Evolutionary conservation across 2,888 invertebrate genomes (phyloP).

Genomic region (Tipula lateralis): DNA sequence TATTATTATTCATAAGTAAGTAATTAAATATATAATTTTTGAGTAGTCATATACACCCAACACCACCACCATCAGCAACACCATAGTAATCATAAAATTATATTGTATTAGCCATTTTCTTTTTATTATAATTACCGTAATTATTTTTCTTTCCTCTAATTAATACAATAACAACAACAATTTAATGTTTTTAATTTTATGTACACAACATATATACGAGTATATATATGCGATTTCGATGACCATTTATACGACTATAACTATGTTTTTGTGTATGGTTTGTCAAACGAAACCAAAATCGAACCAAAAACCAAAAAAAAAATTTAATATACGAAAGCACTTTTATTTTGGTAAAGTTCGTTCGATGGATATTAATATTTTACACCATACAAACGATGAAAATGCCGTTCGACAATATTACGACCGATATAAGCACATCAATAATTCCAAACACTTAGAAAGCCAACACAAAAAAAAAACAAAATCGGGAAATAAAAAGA

Average conservation of each 20-base stretch:
- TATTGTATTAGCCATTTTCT: not conserved
- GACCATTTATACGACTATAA: not conserved
- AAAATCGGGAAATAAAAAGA: not conserved
- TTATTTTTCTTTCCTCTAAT: not conserved
- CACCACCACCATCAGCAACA: not conserved
- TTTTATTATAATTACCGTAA: not conserved
- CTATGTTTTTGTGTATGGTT: not conserved
- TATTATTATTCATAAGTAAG: not conserved
- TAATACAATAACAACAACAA: not conserved
- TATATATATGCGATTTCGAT: not conserved
- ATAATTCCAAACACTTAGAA: constrained; percentile 11
- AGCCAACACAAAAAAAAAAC: not conserved
- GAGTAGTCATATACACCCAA: not conserved
- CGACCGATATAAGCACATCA: not conserved
- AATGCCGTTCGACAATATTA: not conserved
- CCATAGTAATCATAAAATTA: not conserved
- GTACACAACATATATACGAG: not conserved
- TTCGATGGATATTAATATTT: not conserved
- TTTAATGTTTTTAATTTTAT: not conserved
- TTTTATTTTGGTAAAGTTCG: not conserved
- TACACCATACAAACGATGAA: not conserved
- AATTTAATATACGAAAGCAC: not conserved
- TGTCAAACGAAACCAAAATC: not conserved
- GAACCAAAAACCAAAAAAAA: not conserved
- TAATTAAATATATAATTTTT: not conserved